Conservation (phyloP, 1,140 invertebrate genomes). For the Zaprionus capensis region DNA sequence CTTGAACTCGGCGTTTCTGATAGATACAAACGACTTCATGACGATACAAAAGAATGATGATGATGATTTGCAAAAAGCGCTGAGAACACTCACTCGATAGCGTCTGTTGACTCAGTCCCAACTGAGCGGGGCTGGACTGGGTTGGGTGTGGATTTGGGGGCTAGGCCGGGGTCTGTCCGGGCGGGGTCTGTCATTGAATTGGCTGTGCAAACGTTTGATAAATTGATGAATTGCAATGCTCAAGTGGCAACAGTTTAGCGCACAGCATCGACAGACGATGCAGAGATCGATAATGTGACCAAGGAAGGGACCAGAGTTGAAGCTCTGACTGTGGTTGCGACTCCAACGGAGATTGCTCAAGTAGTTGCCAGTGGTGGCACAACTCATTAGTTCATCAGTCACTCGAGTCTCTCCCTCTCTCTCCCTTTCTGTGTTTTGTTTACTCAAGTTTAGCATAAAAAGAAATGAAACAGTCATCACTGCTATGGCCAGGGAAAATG, state of each 20-base stretch:
- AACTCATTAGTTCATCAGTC: constrained; percentile 55
- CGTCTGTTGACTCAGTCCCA: constrained; percentile 35
- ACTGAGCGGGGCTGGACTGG: background rate
- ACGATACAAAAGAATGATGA: constrained; percentile 71
- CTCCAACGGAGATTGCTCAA: constrained; percentile 5
- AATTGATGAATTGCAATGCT: constrained; percentile 74
- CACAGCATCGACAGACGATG: constrained; percentile 15
- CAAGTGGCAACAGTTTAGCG: constrained; percentile 78
- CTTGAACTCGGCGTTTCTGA: constrained; percentile 51
- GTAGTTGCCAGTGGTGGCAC: constrained; percentile 33
- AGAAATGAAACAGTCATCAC: constrained; percentile 67
- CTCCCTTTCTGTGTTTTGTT: constrained; percentile 55
- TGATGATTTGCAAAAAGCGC: constrained; percentile 74
- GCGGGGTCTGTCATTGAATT: constrained; percentile 67
- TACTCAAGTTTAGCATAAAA: constrained; percentile 75
- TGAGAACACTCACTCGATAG: constrained; percentile 42
- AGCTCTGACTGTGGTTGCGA: background rate
- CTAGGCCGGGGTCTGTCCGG: constrained; percentile 19
- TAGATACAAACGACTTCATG: constrained; percentile 78
- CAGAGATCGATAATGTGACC: constrained; percentile 52
- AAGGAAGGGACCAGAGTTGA: background rate
- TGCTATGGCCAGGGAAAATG: constrained; percentile 26
- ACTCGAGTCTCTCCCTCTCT: constrained; percentile 10
- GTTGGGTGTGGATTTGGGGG: background rate
- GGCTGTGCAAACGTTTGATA: constrained; percentile 70